Percentiles rank a stretch among this genome's conserved stretches.
phyloP scores from a whole-genome alignment of 2,797 vertebrate species.

The Micromesistius poutassou region DNA sequence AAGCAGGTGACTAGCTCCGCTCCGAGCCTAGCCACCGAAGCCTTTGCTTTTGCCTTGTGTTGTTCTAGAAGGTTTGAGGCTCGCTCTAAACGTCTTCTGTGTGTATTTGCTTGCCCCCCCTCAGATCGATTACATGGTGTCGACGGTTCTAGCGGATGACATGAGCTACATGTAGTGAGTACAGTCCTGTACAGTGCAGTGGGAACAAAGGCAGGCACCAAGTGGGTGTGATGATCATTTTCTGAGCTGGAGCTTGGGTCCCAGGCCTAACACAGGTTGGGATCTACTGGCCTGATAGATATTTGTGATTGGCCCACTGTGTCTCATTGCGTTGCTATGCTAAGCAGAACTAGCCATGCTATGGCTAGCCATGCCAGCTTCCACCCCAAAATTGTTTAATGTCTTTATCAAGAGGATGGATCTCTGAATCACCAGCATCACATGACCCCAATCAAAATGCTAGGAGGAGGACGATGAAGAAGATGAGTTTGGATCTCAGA shows the following conservation, averaged over 20 bases:
- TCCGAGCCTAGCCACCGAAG: not conserved
- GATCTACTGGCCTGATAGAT: not conserved
- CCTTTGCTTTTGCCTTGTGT: not conserved
- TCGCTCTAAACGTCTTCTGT: not conserved
- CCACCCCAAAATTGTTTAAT: no score
- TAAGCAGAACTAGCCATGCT: not conserved
- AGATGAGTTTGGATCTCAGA: not conserved
- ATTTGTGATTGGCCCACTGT: not conserved
- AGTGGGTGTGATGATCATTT: not conserved
- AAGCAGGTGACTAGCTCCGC: slow-evolving; percentile 76
- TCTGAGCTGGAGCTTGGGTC: not conserved
- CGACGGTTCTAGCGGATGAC: slow-evolving; percentile 86
- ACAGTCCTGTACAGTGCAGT: not conserved
- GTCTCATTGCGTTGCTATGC: not conserved
- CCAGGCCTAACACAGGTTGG: not conserved
- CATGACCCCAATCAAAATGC: not conserved
- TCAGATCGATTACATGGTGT: slow-evolving; percentile 91
- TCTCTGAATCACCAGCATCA: not conserved
- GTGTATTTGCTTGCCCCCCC: slow-evolving; percentile 28
- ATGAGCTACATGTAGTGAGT: slow-evolving; percentile 97
- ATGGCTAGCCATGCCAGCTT: no score
- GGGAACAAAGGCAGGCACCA: not conserved
- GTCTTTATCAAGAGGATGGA: no score
- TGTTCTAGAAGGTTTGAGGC: not conserved
- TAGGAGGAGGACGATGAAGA: no score